Percentiles rank a stretch among this genome's conserved stretches.
Conservation (phyloP, 2,113 vertebrate species). For the Mustela lutreola region DNA sequence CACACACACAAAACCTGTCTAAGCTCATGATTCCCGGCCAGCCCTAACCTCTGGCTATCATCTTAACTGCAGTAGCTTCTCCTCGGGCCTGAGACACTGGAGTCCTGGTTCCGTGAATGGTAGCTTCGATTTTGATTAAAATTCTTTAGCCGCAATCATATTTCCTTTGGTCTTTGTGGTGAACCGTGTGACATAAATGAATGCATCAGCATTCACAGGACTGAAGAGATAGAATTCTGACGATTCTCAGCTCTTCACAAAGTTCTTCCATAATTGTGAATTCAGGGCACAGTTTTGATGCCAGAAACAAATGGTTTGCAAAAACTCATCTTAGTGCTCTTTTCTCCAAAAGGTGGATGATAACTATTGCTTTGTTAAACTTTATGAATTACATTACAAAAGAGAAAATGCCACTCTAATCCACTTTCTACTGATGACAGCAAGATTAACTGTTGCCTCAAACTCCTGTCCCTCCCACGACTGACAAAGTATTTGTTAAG, state of each 20-base stretch:
- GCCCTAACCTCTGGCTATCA: not conserved
- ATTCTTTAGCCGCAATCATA: conserved; percentile 68
- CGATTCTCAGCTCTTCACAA: conserved; percentile 57
- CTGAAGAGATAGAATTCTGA: conserved; percentile 5
- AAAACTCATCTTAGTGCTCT: conserved; percentile 46
- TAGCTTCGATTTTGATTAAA: conserved; percentile 69
- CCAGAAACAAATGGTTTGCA: conserved; percentile 68
- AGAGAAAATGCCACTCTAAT: conserved; percentile 76
- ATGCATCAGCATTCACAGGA: conserved; percentile 59
- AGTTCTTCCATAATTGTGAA: conserved; percentile 69
- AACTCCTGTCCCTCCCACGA: conserved; percentile 45
- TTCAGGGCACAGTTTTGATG: conserved; percentile 67
- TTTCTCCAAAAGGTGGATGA: conserved; percentile 55
- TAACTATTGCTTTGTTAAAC: conserved; percentile 70
- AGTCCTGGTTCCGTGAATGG: conserved; percentile 42
- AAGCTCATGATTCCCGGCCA: not conserved
- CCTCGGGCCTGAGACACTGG: not conserved
- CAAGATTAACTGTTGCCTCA: conserved; percentile 73
- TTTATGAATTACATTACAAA: conserved; percentile 77
- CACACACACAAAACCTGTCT: not conserved
- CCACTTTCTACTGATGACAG: conserved; percentile 76
- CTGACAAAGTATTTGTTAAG: conserved; percentile 63
- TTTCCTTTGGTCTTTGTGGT: conserved; percentile 60
- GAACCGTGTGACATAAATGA: conserved; percentile 62
- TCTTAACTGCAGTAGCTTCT: conserved; percentile 55